phyloP scores from a whole-genome alignment of 2,113 vertebrate species.

The Pandion haliaetus region DNA sequence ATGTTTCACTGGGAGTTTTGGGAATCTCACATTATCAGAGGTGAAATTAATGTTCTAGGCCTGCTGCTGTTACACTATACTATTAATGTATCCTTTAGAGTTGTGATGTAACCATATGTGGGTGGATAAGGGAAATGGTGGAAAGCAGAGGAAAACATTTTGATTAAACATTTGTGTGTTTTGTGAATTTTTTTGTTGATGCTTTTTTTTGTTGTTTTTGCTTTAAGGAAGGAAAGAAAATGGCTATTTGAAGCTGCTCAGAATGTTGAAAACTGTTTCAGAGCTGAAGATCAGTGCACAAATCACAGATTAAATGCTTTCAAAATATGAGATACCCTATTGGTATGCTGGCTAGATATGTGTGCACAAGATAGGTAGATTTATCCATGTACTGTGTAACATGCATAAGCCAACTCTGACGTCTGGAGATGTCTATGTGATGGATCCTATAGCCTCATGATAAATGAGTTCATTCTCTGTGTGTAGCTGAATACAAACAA shows the following conservation, averaged over 20 bases:
- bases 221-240: neutral
- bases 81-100: neutral
- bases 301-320: neutral
- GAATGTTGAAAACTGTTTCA: neutral
- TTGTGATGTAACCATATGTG: neutral
- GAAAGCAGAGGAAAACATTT: constrained; percentile 16
- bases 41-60: neutral
- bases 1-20: neutral
- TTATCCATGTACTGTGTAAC: neutral
- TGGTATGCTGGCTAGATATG: neutral
- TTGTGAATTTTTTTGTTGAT: neutral
- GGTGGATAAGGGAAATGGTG: neutral
- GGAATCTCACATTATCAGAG: neutral
- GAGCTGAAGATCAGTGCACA: neutral
- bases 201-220: neutral
- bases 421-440: neutral
- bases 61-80: neutral
- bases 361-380: neutral
- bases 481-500: neutral
- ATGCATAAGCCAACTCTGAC: neutral
- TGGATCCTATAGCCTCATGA: neutral
- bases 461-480: neutral
- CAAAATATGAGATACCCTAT: neutral
- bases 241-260: neutral
- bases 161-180: neutral